Conservation (phyloP, 1,140 invertebrate species). For the Pseudachorutes palmiensis region DNA sequence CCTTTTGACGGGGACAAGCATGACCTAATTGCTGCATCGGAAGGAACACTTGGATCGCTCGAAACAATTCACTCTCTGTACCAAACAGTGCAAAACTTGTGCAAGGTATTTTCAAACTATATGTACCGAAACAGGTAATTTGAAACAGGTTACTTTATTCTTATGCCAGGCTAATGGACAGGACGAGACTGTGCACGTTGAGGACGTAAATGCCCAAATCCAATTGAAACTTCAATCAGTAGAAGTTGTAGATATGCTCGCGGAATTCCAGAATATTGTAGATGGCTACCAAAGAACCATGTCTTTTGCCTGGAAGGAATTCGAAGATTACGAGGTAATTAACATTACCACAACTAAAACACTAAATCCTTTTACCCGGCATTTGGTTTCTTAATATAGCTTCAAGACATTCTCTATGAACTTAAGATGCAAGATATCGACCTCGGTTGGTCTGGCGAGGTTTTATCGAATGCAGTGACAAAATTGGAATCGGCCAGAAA, state of each 20-base stretch:
- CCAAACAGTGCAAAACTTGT: not conserved
- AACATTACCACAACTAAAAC: not conserved
- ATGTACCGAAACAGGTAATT: not conserved
- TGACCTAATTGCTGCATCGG: not conserved
- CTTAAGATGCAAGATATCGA: not conserved
- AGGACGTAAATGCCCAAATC: not conserved
- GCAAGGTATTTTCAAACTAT: not conserved
- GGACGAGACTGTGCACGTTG: not conserved
- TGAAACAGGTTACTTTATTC: not conserved
- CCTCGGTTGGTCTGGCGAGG: not conserved
- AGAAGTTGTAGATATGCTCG: not conserved
- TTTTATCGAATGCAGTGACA: not conserved
- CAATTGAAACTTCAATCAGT: not conserved
- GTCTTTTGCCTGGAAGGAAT: not conserved
- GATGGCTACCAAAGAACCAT: not conserved
- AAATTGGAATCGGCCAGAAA: not conserved
- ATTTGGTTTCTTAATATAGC: not conserved
- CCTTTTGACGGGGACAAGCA: not conserved
- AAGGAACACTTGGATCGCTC: not conserved
- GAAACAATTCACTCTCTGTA: not conserved
- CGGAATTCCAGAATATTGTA: not conserved
- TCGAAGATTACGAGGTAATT: not conserved
- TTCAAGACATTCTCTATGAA: not conserved
- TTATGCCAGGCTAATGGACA: not conserved
- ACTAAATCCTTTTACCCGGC: not conserved